phyloP scores from a whole-genome alignment of 2,797 vertebrate species.

The Alauda arvensis region DNA sequence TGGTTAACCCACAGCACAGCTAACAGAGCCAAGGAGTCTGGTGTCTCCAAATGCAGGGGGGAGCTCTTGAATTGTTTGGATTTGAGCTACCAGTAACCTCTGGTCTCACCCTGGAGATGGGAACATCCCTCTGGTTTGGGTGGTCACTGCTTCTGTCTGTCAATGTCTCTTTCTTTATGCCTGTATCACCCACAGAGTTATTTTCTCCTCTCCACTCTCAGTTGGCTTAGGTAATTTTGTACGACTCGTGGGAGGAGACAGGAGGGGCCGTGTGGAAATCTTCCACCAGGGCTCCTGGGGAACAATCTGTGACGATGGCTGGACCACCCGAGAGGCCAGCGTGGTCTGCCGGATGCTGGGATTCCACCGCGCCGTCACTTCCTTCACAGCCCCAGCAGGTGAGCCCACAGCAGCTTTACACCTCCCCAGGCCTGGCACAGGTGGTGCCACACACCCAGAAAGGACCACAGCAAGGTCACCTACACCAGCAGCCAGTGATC shows the following conservation, averaged over 20 bases:
- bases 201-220: not conserved
- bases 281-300: constrained; percentile 71
- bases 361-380: not conserved
- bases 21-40: not conserved
- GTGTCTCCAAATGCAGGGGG: not conserved
- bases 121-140: not conserved
- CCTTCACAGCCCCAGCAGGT: constrained; percentile 62
- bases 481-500: not conserved
- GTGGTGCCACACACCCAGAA: not conserved
- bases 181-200: not conserved
- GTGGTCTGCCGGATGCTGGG: constrained; percentile 80
- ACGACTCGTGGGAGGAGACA: constrained; percentile 17
- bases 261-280: constrained; percentile 81
- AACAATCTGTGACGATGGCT: constrained; percentile 85
- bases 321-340: constrained; percentile 53
- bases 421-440: not conserved
- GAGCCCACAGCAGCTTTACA: not conserved
- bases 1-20: not conserved
- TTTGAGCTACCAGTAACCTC: not conserved
- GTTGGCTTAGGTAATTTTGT: fast-evolving
- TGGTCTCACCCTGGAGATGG: not conserved
- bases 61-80: not conserved
- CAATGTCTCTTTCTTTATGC: not conserved
- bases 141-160: not conserved
- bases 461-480: not conserved